Percentiles rank a stretch among this genome's conserved stretches.
phyloP scores from a whole-genome alignment of 2,113 vertebrate species.

The Tachysurus fulvidraco region DNA sequence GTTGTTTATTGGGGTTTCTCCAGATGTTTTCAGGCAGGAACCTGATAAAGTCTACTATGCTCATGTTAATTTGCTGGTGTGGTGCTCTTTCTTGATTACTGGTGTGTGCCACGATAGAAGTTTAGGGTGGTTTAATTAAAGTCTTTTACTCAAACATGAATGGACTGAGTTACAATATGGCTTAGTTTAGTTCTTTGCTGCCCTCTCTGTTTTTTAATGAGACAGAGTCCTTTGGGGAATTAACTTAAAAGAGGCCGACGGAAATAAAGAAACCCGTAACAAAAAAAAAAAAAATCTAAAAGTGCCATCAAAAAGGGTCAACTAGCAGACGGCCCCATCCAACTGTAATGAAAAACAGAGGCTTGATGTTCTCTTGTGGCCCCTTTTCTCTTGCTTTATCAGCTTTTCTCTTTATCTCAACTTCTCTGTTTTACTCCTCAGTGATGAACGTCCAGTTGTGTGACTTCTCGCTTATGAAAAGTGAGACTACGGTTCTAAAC shows the following conservation, averaged over 20 bases:
- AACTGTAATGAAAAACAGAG: conserved; percentile 65
- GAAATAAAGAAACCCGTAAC: conserved; percentile 64
- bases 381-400: not conserved
- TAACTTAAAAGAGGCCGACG: conserved; percentile 61
- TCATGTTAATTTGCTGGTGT: conserved; percentile 4
- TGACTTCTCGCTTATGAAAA: not conserved
- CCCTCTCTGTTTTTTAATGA: conserved; percentile 59
- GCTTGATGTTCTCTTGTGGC: not conserved
- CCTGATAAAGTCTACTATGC: not conserved
- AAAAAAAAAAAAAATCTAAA: conserved; percentile 54
- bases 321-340: conserved; percentile 58
- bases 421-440: not conserved
- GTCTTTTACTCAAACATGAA: conserved; percentile 52
- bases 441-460: not conserved
- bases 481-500: not conserved
- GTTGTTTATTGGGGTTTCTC: not conserved
- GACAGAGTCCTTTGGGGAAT: conserved; percentile 57
- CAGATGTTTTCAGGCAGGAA: conserved; percentile 17
- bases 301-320: conserved; percentile 61
- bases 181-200: not conserved
- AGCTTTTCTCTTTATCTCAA: not conserved
- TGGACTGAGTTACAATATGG: conserved; percentile 53
- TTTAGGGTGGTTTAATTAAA: conserved; percentile 56
- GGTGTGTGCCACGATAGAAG: conserved; percentile 53
- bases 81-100: conserved; percentile 57